Conservation (phyloP, 2,113 vertebrate species). For the Pterophyllum scalare region DNA sequence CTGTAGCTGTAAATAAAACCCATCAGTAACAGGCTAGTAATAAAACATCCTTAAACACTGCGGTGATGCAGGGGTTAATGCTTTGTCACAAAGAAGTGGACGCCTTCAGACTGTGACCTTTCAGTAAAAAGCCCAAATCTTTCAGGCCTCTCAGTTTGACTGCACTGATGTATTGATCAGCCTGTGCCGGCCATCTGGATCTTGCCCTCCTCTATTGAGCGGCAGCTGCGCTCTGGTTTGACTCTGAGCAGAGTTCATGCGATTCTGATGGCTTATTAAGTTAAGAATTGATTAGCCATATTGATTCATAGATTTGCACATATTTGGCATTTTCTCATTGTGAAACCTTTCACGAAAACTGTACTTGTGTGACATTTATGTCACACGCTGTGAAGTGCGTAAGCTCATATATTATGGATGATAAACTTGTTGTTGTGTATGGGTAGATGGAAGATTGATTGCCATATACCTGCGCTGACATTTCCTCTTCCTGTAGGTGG, state of each 20-base stretch:
- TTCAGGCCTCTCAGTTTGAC: neutral
- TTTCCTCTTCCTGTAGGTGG: constrained; percentile 14
- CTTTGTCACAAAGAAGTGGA: neutral
- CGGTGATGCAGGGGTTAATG: neutral
- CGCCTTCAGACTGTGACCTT: constrained; percentile 33
- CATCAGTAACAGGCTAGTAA: neutral
- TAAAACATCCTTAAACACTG: neutral
- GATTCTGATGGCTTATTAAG: constrained; percentile 25
- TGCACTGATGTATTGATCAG: constrained; percentile 45
- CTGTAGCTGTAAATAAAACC: neutral
- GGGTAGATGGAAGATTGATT: constrained; percentile 18
- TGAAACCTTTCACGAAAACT: constrained; percentile 7
- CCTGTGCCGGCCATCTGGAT: constrained; percentile 27
- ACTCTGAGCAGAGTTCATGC: constrained; percentile 9
- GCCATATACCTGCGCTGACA: neutral
- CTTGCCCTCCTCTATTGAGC: neutral
- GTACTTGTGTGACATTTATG: constrained; percentile 30
- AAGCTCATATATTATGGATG: constrained; percentile 36
- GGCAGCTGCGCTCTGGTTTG: constrained; percentile 10
- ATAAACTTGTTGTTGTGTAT: neutral
- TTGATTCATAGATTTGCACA: constrained; percentile 46
- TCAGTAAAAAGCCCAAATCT: neutral
- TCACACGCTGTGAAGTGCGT: neutral
- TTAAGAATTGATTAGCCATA: constrained; percentile 31
- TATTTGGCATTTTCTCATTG: constrained; percentile 30